Evolutionary conservation across 2,888 invertebrate species (phyloP), one percentile per base, ranked within the genome.

Genomic region (Nomada fucata): DNA sequence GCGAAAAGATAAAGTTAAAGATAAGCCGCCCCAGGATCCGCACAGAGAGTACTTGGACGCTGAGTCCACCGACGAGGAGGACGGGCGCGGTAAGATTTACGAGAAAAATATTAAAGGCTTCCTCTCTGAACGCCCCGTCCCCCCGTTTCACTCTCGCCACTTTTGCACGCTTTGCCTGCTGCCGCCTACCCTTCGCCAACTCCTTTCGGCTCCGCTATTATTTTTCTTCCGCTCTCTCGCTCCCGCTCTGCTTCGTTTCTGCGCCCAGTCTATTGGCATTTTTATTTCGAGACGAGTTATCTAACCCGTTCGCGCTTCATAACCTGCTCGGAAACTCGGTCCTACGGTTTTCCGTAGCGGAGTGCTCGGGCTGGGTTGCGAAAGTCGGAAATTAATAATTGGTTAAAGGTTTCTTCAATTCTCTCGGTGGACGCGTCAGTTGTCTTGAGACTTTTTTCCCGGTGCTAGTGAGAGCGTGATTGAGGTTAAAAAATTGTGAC

Each of bases 21-120:
- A 90, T 88, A 91, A 91, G 89, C 88, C 89, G 82, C 82, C 74
- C 71, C 80, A 82, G 85, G 90, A 92, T 88, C 88, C 90, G 57
- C 91, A 83, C 85, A 88, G 92, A 82, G 92, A 90, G 88, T 93
- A 93, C 90, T 93, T 93, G 90, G 92, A 93, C 89, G 92, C 92
- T 76, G 89, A 89, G 89, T 92, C 89, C 90, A 91, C 89, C 88
- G 91, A 91, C 86, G 92, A 92, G 11, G 89, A 86, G 81, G 88
- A 84, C 69, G 61, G 13, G 63, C 86, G 64, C 63, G 70, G 84
- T 88, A 87, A 90, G 89, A 92, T 92, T 92, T 91, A 89, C 89
- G 90, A 85, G 84, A 83, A 88, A 90, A 90, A 90, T 90, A 90
- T 90, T 90, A 91, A 92, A 91, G 87, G 79, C 86, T 76, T 73